Conservation (phyloP, 1,140 invertebrate genomes). For the Papilio polyxenes region DNA sequence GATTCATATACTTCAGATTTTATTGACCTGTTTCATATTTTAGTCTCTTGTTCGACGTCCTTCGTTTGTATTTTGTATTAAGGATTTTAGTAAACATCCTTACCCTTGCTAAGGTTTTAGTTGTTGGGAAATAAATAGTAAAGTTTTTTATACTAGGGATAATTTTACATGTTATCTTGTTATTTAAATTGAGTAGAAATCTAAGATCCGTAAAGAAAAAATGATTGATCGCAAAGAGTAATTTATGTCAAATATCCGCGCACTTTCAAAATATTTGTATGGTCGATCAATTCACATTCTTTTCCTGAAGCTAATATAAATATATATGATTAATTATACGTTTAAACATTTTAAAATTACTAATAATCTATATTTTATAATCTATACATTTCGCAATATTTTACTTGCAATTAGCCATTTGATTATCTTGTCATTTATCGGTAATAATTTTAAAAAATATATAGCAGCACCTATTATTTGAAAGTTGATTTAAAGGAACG, state of each 20-base stretch:
- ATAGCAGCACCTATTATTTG: constrained; percentile 46
- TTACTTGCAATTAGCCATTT: constrained; percentile 30
- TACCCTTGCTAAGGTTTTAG: background rate
- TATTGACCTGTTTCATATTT: constrained; percentile 41
- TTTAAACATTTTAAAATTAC: constrained; percentile 3
- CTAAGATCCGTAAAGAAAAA: too few species aligned
- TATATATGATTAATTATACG: constrained; percentile 25
- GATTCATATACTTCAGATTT: constrained; percentile 41
- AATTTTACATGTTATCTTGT: too few species aligned
- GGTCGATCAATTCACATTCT: background rate
- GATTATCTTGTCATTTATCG: constrained; percentile 38
- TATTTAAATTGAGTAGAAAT: too few species aligned
- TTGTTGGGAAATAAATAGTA: background rate
- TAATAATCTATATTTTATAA: constrained; percentile 19
- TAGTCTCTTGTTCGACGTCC: constrained; percentile 43
- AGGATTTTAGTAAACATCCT: background rate
- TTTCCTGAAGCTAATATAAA: constrained; percentile 3
- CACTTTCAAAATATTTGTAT: too few species aligned
- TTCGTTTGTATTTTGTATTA: constrained; percentile 37
- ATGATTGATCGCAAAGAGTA: too few species aligned
- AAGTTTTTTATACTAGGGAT: background rate
- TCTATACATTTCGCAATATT: constrained; percentile 21
- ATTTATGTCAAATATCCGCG: too few species aligned
- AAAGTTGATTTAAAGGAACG: constrained; percentile 47
- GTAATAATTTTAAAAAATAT: constrained; percentile 37